Conservation (phyloP, 2,888 invertebrate species). For the Clusia tigrina region DNA sequence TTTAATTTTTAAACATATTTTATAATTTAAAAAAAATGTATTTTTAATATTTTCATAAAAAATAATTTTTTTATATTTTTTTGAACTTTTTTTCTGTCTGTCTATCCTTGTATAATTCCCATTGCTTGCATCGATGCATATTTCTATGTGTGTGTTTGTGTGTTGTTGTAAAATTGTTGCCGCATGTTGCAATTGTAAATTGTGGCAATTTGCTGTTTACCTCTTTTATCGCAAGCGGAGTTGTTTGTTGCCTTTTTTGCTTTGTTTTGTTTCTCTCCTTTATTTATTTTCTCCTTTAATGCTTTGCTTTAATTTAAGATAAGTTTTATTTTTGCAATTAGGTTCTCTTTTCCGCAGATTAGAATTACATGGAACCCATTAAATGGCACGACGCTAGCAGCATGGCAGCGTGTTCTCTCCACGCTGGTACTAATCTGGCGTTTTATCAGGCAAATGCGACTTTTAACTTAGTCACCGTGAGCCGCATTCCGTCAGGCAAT, state of each 20-base stretch:
- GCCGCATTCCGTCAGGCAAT: constrained; percentile 30
- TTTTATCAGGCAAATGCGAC: neutral
- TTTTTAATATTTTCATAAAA: too few relatives aligned
- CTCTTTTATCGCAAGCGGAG: too few relatives aligned
- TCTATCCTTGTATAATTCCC: too few relatives aligned
- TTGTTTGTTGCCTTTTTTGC: neutral
- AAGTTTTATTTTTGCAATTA: neutral
- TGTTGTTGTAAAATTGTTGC: neutral
- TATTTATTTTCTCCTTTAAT: constrained; percentile 3
- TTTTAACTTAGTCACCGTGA: constrained; percentile 7
- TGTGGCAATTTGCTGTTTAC: neutral
- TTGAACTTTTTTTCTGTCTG: too few relatives aligned
- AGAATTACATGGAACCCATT: neutral
- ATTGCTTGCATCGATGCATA: neutral
- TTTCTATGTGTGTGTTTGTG: neutral
- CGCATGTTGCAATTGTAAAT: neutral
- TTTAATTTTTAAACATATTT: too few relatives aligned
- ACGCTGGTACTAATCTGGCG: neutral
- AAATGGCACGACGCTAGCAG: neutral
- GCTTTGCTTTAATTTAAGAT: neutral
- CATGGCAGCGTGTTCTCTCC: neutral
- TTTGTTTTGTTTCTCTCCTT: neutral
- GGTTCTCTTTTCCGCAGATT: neutral
- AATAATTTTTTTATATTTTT: too few relatives aligned
- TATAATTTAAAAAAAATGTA: too few relatives aligned